Percentiles rank a stretch among this genome's conserved stretches.
Conservation (phyloP, 2,888 invertebrate species). For the Luffia ferchaultella region DNA sequence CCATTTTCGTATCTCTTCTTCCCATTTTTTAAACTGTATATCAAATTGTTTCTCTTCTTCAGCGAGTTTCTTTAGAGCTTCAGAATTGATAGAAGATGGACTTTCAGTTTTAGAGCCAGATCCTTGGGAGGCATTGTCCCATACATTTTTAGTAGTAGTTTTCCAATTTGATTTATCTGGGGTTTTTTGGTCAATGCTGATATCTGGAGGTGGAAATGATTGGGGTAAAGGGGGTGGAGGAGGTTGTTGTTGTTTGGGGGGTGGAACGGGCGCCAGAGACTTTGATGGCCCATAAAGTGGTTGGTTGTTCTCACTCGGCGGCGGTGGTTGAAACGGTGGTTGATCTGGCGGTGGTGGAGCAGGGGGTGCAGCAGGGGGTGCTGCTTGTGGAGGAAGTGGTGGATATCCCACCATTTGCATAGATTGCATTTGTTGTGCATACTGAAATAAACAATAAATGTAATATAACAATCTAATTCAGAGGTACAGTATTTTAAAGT, state of each 20-base stretch:
- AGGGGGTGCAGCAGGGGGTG: conserved; percentile 21
- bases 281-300: conserved; percentile 32
- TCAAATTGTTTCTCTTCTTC: conserved; percentile 86
- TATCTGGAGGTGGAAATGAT: conserved; percentile 10
- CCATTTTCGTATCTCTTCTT: conserved; percentile 91
- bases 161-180: not conserved
- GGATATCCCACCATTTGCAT: conserved; percentile 31
- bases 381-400: conserved; percentile 24
- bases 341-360: conserved; percentile 31
- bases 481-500: not conserved
- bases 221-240: conserved; percentile 16
- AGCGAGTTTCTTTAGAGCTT: conserved; percentile 47
- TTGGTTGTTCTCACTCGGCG: conserved; percentile 51
- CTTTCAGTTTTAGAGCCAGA: conserved; percentile 3
- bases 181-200: not conserved
- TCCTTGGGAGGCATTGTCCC: conserved; percentile 5
- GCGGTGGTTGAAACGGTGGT: conserved; percentile 36
- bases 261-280: not conserved
- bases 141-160: not conserved
- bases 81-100: conserved; percentile 14
- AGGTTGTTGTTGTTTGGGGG: conserved; percentile 15
- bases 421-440: conserved; percentile 47
- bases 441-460: conserved; percentile 35
- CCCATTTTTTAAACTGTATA: conserved; percentile 90
- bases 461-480: too few species aligned